A percentile compares a stretch with the other conserved stretches of the same genome.
phyloP scores from a whole-genome alignment of 1,140 invertebrate genomes.

The Lucilia cuprina region DNA sequence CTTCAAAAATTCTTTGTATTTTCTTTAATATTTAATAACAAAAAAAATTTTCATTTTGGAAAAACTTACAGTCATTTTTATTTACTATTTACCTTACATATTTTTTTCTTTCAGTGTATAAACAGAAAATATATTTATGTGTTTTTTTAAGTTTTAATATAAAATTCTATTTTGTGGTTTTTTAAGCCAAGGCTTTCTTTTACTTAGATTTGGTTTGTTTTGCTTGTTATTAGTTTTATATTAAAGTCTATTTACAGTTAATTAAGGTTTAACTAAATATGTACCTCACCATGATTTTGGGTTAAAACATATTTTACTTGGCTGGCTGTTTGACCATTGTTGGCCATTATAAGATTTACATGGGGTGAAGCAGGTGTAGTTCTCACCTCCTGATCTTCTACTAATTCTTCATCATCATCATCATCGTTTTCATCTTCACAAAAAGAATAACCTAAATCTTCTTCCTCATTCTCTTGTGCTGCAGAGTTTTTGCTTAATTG shows the following conservation, averaged over 20 bases:
- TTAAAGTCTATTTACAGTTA: neutral
- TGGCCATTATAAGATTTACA: constrained; percentile 45
- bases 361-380: constrained; percentile 38
- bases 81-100: neutral
- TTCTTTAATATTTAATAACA: neutral
- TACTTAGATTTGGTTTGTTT: constrained; percentile 10
- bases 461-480: constrained; percentile 46
- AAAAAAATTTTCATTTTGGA: neutral
- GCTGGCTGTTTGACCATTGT: constrained; percentile 40
- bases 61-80: constrained; percentile 24
- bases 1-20: neutral
- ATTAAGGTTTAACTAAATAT: constrained; percentile 43
- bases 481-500: neutral
- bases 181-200: constrained; percentile 31
- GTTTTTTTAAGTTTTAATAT: neutral
- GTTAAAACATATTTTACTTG: constrained; percentile 49
- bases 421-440: constrained; percentile 50
- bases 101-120: neutral
- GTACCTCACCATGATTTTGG: constrained; percentile 53
- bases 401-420: too few relatives aligned
- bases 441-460: constrained; percentile 55
- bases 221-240: neutral
- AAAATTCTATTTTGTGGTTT: constrained; percentile 29
- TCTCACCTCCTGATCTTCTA: constrained; percentile 30
- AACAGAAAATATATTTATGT: neutral